These are phyloP conservation scores for Muraenolepis orangiensis DNA, from an alignment of 2,797 vertebrate genomes.

Conservation along the genomic window DNA sequence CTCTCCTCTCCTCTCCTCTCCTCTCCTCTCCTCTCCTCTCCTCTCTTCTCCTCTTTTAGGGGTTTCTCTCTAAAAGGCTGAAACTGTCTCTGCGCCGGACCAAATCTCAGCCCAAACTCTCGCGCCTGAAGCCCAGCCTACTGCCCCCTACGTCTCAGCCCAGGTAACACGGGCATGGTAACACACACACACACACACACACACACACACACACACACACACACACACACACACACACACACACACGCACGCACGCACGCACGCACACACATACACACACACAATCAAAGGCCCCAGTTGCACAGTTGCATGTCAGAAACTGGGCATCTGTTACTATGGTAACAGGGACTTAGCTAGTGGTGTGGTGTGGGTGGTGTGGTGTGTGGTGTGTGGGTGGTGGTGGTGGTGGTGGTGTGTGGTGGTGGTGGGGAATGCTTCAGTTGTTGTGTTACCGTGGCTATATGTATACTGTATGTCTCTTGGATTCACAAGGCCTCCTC, in stretches of 20 bases:
- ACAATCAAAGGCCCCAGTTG: too few species aligned
- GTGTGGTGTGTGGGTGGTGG: too few species aligned
- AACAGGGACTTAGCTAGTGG: slow-evolving; percentile 75
- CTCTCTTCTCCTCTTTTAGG: slow-evolving; percentile 16
- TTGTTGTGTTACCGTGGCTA: neutral
- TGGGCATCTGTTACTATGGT: slow-evolving; percentile 83
- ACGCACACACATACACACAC: slow-evolving; percentile 15
- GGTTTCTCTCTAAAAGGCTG: slow-evolving; percentile 48
- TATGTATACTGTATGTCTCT: neutral
- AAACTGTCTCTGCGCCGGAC: slow-evolving; percentile 56
- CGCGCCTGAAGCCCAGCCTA: slow-evolving; percentile 38
- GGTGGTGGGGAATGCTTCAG: neutral
- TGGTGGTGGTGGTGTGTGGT: too few species aligned
- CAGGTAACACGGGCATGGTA: slow-evolving; percentile 37
- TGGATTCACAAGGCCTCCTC: neutral
- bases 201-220: neutral
- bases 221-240: neutral
- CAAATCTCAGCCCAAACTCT: slow-evolving; percentile 50
- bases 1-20: slow-evolving; percentile 18
- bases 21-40: neutral
- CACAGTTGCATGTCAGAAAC: slow-evolving; percentile 36
- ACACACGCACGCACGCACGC: too few species aligned
- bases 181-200: neutral
- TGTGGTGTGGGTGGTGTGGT: too few species aligned
- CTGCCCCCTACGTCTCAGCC: neutral